Percentiles rank a stretch among this genome's conserved stretches.
Conservation (phyloP, 2,888 invertebrate species). For the Phragmatobia fuliginosa region DNA sequence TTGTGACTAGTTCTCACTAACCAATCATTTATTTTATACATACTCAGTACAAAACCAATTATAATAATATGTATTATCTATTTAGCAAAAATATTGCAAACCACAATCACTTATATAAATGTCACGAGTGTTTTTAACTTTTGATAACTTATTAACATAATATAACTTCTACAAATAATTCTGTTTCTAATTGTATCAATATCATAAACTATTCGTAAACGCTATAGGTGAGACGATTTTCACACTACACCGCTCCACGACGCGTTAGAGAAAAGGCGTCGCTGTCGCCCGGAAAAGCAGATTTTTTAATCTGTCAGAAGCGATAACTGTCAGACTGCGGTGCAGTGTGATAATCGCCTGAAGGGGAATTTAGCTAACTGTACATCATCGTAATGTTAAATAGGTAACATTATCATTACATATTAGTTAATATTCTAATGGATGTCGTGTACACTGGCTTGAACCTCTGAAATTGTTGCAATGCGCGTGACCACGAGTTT, state of each 20-base stretch:
- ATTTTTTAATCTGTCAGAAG: too few species aligned
- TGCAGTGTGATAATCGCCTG: too few species aligned
- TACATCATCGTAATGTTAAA: constrained; percentile 37
- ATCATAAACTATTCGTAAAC: constrained; percentile 13
- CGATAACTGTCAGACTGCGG: too few species aligned
- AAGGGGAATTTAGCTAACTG: constrained; percentile 36
- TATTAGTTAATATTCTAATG: constrained; percentile 41
- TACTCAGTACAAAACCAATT: constrained; percentile 2
- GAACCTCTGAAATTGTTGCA: constrained; percentile 41
- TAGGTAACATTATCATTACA: constrained; percentile 49
- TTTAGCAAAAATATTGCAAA: constrained; percentile 11
- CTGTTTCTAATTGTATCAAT: background rate
- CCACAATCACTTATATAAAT: background rate
- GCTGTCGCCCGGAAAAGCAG: too few species aligned
- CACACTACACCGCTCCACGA: too few species aligned
- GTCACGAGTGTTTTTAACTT: background rate
- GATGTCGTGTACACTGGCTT: constrained; percentile 41
- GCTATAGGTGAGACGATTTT: constrained; percentile 5
- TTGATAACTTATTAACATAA: background rate
- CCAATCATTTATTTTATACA: constrained; percentile 36
- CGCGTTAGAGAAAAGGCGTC: too few species aligned
- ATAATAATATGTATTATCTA: background rate
- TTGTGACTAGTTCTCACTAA: constrained; percentile 66
- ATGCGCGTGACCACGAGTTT: constrained; percentile 42
- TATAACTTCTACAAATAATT: background rate